Evolutionary conservation across 1,140 invertebrate species (phyloP), one percentile per base, ranked within the genome.

Genomic region (Hyles euphorbiae): DNA sequence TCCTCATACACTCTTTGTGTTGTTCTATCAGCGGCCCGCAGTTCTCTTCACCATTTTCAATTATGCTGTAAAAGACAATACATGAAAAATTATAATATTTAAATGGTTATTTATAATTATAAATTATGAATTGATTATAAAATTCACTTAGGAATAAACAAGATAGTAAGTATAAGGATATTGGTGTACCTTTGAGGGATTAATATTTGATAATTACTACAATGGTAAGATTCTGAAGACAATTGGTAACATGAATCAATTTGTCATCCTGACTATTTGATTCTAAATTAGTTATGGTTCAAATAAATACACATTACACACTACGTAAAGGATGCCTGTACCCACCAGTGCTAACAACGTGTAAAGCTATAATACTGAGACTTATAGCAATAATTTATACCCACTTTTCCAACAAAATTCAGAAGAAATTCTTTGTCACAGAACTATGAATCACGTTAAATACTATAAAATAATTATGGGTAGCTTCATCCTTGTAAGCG

Each of bases 1-100:
- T 94, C 71, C 96, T 93, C 97, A 99, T 98, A 89, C 98, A 99
- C 71, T 95, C 92, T 90, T 98, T 98, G 82, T 99, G 98, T 34
- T 97, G 97, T 91, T 99, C 97, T 61, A 99, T 99, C 22, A 97
- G 87, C 52, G 94, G 90, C 48, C 91, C 90, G 81, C 98, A 99
- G 71, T 98, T 94, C 82, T 97, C 96, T 91, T 99, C 96, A 0
- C 98, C 98, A 67, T 94, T 95, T 80, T 97, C 94, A 44, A 98
- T 93, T 55, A 99, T 98, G 78, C 97, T 98, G 91, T 66, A 95
- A 94, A 72, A 76, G 81, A 78, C 63, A 74, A 58, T 44, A 54
- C 11, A 12, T 54, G 9, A 32, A 46, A 32, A 32, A 34, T 53
- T 5, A 11, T 53, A 48, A 48, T 9, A 48, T 3, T 12, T 9